Evolutionary conservation across 2,888 invertebrate genomes (phyloP), one percentile per base, ranked within the genome.

Genomic region (Limnephilus auricula): DNA sequence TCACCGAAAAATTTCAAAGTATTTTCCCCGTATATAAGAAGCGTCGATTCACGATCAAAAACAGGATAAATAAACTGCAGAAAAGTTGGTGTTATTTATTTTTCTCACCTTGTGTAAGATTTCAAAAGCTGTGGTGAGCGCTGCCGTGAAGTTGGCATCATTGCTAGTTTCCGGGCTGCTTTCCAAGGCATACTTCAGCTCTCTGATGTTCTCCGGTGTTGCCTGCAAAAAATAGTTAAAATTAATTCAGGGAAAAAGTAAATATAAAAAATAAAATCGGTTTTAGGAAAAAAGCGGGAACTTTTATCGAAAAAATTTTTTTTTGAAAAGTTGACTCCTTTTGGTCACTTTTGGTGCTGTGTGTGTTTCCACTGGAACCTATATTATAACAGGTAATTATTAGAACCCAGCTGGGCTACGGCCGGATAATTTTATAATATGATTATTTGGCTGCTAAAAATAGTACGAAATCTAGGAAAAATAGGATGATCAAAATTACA

Each of bases 101-200:
- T 65, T 31, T 80, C 2, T 95, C 96, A 98, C 98, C 96, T 97
- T 97, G 94, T 98, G 98, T 89, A 99, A 96, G 93, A 99, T 97
- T 95, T 98, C 98, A 94, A 99, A 99, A 10, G 98, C 99, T 80
- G 98, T 97, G 90, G 97, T 97, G n/a, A 99, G 96, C 0, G 99
- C 99, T 12, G 97, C 97, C 0, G 99, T 98, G 94, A 99, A 98
- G 95, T 99, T 99, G 18, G 99, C 99, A 45, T 95, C 95, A 87
- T 96, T 96, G 85, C 98, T 97, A 92, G 98, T 97, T 12, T 98
- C 96, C 93, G 98, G 97, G 18, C 98, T 96, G 80, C 97, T 96
- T 94, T 97, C 97, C 92, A 98, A 95, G 0, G 97, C 97, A 65
- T 97, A 97, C 95, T 98, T 98, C 92, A 99, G 96, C 94, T 98